Percentiles rank a stretch among this genome's conserved stretches.
phyloP scores from a whole-genome alignment of 2,888 invertebrate species.

The Napeogenes inachia region DNA sequence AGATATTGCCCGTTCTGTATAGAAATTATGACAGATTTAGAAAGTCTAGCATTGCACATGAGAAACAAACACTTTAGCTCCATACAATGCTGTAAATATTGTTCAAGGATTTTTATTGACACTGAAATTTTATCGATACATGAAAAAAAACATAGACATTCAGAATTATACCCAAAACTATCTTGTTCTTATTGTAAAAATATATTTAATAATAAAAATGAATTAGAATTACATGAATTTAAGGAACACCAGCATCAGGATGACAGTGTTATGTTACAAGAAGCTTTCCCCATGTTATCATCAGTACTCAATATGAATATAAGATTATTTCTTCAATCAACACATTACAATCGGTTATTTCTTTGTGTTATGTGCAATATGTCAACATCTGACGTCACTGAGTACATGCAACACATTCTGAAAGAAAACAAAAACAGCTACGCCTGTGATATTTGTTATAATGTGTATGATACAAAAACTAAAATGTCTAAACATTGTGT shows the following conservation, averaged over 20 bases:
- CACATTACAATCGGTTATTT: slow-evolving; percentile 30
- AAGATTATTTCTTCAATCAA: slow-evolving; percentile 36
- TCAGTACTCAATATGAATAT: slow-evolving; percentile 48
- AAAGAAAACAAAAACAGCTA: slow-evolving; percentile 34
- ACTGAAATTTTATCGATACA: slow-evolving; percentile 35
- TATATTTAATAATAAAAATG: slow-evolving; percentile 32
- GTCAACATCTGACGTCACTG: slow-evolving; percentile 23
- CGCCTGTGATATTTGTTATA: slow-evolving; percentile 47
- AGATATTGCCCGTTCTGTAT: slow-evolving; percentile 49
- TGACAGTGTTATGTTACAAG: slow-evolving; percentile 45
- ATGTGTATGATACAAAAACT: slow-evolving; percentile 37
- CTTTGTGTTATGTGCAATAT: slow-evolving; percentile 43
- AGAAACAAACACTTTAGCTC: slow-evolving; percentile 43
- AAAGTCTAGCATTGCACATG: slow-evolving; percentile 49
- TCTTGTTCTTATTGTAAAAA: slow-evolving; percentile 51
- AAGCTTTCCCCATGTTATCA: slow-evolving; percentile 43
- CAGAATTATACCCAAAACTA: slow-evolving; percentile 22
- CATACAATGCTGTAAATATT: slow-evolving; percentile 46
- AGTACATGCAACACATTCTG: slow-evolving; percentile 46
- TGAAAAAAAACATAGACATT: slow-evolving; percentile 41
- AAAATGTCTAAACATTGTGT: slow-evolving; percentile 37
- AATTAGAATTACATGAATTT: slow-evolving; percentile 45
- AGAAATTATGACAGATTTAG: slow-evolving; percentile 34
- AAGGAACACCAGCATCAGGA: slow-evolving; percentile 30
- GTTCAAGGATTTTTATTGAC: slow-evolving; percentile 46